A percentile compares a stretch with the other conserved stretches of the same genome.
Conservation (phyloP, 1,140 invertebrate genomes). For the Polypedilum pembai region DNA sequence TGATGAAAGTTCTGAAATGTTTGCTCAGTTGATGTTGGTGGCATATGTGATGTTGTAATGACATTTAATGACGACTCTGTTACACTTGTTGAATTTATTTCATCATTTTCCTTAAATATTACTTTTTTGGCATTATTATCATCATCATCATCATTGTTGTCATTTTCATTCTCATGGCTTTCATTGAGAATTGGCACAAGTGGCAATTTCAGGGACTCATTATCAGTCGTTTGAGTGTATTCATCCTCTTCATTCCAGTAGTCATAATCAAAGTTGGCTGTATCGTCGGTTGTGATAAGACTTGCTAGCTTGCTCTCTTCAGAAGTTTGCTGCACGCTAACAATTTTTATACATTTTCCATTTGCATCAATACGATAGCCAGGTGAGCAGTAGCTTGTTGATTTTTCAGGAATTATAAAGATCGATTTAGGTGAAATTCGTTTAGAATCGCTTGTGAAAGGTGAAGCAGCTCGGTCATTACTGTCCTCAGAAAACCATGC, state of each 20-base stretch:
- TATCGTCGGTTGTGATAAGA: slow-evolving; percentile 11
- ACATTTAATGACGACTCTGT: background rate
- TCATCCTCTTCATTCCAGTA: background rate
- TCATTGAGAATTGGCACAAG: slow-evolving; percentile 10
- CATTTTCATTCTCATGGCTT: background rate
- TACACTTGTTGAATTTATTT: background rate
- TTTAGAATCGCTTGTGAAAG: background rate
- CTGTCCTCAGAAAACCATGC: background rate
- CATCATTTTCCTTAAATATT: slow-evolving; percentile 1
- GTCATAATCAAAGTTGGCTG: slow-evolving; percentile 5
- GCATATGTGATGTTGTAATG: background rate
- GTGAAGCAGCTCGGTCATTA: background rate
- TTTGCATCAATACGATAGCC: background rate
- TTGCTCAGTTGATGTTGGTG: background rate
- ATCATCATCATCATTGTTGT: background rate
- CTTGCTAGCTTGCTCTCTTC: background rate
- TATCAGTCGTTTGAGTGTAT: background rate
- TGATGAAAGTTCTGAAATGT: background rate
- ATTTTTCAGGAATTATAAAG: background rate
- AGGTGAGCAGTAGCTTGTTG: background rate
- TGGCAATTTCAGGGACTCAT: background rate
- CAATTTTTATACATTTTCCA: background rate
- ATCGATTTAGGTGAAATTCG: slow-evolving; percentile 13
- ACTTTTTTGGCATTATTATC: background rate
- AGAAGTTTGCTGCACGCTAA: background rate